Evolutionary conservation across 1,140 invertebrate genomes (phyloP), one percentile per base, ranked within the genome.

Genomic region (Penaeus indicus): DNA sequence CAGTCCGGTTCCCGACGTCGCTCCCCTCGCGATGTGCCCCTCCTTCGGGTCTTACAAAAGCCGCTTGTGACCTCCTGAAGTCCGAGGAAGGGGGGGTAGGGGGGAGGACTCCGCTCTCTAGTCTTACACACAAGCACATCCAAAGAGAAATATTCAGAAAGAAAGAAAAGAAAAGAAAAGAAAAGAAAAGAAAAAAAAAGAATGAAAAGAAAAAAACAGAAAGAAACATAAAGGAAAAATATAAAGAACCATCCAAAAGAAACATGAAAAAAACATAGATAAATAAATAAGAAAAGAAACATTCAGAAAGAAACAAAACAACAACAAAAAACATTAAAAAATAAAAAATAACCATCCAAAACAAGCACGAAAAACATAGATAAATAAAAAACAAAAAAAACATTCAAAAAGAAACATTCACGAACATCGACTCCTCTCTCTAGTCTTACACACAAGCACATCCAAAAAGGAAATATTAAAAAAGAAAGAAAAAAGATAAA

Each of bases 231-330:
- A 47, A 47, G 42, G 47, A 47, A 47, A 47, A 47, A 47, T n/a
- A 32, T 16, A 32, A n/a, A 32, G 27, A 32, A 80, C n/a, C n/a
- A n/a, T n/a, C n/a, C n/a, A n/a, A n/a, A n/a, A n/a, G n/a, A 47
- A 80, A 47, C 38, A 47, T 47, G 78, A 80, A 47, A 80, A 47
- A 80, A 47, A 80, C 32, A 80, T 32, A 79, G 77, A 79, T 27
- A 79, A 42, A 79, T 27, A 79, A 42, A 79, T 27, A 79, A 42
- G 47, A 42, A 80, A 47, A 80, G 78, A 80, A 47, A 80, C 32
- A 80, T n/a, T 22, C 72, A 32, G 72, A 27, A 27, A 27, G 32
- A 22, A 77, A 77, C 13, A 19, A 25, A 16, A 77, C 25, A n/a
- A n/a, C n/a, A 47, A 47, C 22, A 47, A 47, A n/a, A 47, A 47